phyloP scores from a whole-genome alignment of 1,140 invertebrate genomes.

The Aporrectodea caliginosa region DNA sequence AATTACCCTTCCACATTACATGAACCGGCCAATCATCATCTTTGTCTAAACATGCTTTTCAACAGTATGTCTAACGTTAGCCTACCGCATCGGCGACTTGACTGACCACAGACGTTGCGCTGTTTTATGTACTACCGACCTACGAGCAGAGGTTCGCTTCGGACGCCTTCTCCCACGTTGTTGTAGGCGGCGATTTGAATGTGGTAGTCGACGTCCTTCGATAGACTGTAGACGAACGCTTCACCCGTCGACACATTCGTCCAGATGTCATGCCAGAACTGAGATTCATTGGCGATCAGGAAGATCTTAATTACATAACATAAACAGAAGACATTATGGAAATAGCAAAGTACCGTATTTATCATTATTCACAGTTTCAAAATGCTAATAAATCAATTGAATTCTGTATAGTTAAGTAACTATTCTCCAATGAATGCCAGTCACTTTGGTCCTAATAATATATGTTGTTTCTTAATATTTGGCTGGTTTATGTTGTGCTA shows the following conservation, averaged over 20 bases:
- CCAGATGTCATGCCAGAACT: conserved; percentile 67
- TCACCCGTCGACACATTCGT: conserved; percentile 68
- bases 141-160: conserved; percentile 43
- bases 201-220: conserved; percentile 67
- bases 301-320: conserved; percentile 60
- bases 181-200: conserved; percentile 72
- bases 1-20: too few species aligned
- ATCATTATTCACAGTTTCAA: not conserved
- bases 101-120: not conserved
- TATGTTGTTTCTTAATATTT: too few species aligned
- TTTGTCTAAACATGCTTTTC: too few species aligned
- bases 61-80: too few species aligned
- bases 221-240: conserved; percentile 56
- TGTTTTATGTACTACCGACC: conserved; percentile 39
- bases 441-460: not conserved
- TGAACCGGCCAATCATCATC: too few species aligned
- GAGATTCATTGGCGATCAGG: conserved; percentile 64
- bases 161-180: conserved; percentile 47
- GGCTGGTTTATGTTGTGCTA: too few species aligned
- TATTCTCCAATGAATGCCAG: not conserved
- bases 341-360: not conserved
- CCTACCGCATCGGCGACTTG: too few species aligned
- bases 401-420: not conserved
- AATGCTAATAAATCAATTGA: not conserved
- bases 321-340: too few species aligned